A percentile compares a stretch with the other conserved stretches of the same genome.
Conservation (phyloP, 35 echinoderm and acorn worm genomes). For the Acanthaster planci region DNA sequence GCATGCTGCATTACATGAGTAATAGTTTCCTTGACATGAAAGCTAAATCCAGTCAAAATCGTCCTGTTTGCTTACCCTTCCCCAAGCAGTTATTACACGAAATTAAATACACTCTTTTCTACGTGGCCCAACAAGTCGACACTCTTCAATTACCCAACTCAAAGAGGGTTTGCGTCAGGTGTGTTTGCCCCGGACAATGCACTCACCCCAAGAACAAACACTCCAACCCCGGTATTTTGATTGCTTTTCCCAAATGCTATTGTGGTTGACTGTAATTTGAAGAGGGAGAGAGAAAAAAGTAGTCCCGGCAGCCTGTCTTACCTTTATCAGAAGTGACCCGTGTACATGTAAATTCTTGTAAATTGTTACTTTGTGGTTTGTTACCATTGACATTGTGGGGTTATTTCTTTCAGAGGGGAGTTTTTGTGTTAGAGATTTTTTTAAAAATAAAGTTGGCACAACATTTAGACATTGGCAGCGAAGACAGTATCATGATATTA, state of each 20-base stretch:
- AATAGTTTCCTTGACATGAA: no score
- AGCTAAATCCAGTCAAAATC: no score
- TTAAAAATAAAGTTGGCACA: no score
- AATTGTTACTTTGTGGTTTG: neutral
- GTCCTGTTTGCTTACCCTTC: no score
- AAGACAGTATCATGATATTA: no score
- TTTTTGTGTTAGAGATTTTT: no score
- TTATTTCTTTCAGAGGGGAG: no score
- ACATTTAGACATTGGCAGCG: no score
- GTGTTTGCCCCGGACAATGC: constrained; percentile 2
- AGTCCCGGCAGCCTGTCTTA: neutral
- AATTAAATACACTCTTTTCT: no score
- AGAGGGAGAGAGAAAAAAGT: constrained; percentile 6
- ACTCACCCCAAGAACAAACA: constrained; percentile 18
- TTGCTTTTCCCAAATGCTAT: neutral
- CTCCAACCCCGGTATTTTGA: neutral
- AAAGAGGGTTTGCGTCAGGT: neutral
- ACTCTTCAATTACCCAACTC: neutral
- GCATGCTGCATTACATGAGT: no score
- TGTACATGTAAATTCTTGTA: neutral
- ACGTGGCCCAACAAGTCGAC: neutral
- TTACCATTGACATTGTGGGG: no score
- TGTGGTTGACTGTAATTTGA: constrained; percentile 1
- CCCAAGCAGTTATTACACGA: no score
- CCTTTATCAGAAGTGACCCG: constrained; percentile 3